phyloP scores from a whole-genome alignment of 2,113 vertebrate species.

The Eclectus roratus region DNA sequence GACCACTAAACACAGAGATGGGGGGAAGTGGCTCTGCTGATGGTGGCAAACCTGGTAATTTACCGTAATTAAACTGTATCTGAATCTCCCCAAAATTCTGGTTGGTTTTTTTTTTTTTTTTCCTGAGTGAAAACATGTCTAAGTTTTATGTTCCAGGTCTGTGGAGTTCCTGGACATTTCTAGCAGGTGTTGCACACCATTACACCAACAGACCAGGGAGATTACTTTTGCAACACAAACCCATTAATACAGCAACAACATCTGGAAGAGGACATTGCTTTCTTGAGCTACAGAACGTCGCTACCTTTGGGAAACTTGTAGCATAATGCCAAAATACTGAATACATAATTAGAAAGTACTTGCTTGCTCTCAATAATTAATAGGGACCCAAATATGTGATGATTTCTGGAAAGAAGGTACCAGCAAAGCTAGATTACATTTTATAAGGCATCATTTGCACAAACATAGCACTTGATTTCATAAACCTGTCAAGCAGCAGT shows the following conservation, averaged over 20 bases:
- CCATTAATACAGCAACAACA: not conserved
- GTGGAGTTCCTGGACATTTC: not conserved
- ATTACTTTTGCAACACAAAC: not conserved
- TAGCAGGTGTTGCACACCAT: not conserved
- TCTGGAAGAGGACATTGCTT: slow-evolving; percentile 14
- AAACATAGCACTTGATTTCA: not conserved
- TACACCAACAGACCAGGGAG: not conserved
- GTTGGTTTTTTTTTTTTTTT: not conserved
- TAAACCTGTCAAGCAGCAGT: not conserved
- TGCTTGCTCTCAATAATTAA: not conserved
- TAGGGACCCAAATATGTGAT: not conserved
- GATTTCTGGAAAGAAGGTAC: not conserved
- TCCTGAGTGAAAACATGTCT: not conserved
- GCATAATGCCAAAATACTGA: not conserved
- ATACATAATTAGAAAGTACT: not conserved
- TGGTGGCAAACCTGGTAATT: not conserved
- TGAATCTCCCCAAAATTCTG: not conserved
- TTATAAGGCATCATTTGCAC: not conserved
- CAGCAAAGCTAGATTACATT: not conserved
- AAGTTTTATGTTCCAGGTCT: not conserved
- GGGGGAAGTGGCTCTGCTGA: not conserved
- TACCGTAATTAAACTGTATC: not conserved
- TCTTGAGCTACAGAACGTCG: not conserved
- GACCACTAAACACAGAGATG: not conserved
- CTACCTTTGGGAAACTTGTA: not conserved